A percentile compares a stretch with the other conserved stretches of the same genome.
Conservation (phyloP, 2,888 invertebrate genomes). For the Noctua fimbriata region DNA sequence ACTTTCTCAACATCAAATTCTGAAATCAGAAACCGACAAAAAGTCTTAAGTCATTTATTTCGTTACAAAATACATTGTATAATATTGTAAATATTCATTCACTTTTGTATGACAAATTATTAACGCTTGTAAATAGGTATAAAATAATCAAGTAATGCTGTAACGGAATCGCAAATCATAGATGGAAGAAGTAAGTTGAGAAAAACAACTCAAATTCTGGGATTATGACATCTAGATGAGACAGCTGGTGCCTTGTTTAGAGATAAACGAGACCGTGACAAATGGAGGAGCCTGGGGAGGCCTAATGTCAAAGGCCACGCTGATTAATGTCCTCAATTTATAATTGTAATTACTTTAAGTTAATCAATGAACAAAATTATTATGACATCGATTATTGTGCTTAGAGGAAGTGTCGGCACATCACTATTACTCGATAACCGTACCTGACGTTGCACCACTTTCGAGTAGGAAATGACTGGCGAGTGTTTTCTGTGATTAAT, state of each 20-base stretch:
- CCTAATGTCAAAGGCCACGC: not conserved
- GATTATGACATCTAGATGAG: not conserved
- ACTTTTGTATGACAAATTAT: no score
- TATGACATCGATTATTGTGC: not conserved
- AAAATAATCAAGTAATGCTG: not conserved
- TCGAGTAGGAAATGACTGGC: constrained; percentile 74
- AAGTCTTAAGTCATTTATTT: not conserved
- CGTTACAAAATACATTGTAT: not conserved
- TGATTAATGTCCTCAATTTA: constrained; percentile 2
- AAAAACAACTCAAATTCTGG: not conserved
- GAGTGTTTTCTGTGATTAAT: constrained; percentile 72
- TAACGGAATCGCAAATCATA: not conserved
- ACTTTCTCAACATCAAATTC: no score
- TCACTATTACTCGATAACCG: constrained; percentile 44
- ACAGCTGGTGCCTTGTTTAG: not conserved
- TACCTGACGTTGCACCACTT: constrained; percentile 64
- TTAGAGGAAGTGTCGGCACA: constrained; percentile 40
- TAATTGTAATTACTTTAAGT: not conserved
- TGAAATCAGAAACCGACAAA: not conserved
- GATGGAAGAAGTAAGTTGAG: not conserved
- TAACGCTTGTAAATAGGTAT: no score
- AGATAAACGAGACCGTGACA: not conserved
- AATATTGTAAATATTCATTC: not conserved
- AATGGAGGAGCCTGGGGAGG: not conserved
- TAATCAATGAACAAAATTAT: not conserved